Evolutionary conservation across 2,797 vertebrate genomes (phyloP).

Genomic region (Phoebastria nigripes): DNA sequence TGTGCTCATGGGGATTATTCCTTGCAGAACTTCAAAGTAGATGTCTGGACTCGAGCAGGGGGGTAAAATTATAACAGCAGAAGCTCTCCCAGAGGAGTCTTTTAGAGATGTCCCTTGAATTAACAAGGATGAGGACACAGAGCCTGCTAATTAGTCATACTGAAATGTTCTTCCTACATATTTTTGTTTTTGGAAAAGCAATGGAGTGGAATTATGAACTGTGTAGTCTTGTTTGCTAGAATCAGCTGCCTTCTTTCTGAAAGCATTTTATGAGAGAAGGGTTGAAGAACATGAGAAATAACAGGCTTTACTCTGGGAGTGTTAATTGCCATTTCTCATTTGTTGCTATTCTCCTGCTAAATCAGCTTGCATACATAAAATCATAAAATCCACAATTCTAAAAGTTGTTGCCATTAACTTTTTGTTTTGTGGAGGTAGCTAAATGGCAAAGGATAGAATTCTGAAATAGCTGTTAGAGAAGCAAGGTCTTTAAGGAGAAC

Average conservation of each 20-base stretch:
- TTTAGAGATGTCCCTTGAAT: conserved; percentile 15
- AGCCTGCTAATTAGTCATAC: conserved; percentile 41
- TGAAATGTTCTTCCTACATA: conserved; percentile 55
- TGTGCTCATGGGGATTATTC: neutral
- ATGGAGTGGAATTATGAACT: conserved; percentile 38
- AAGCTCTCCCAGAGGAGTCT: neutral
- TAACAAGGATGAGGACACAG: conserved; percentile 26
- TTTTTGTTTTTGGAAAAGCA: conserved; percentile 60
- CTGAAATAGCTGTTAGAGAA: neutral
- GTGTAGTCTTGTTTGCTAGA: conserved; percentile 50
- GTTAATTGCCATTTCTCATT: conserved; percentile 67
- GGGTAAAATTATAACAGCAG: neutral
- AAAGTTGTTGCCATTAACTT: conserved; percentile 56
- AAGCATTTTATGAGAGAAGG: conserved; percentile 40
- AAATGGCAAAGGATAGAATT: conserved; percentile 5
- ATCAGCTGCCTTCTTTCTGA: conserved; percentile 64
- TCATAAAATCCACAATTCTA: conserved; percentile 39
- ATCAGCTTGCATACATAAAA: conserved; percentile 65
- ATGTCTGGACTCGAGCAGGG: neutral
- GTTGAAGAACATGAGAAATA: conserved; percentile 57
- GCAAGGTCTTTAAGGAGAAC: neutral
- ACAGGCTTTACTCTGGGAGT: conserved; percentile 35
- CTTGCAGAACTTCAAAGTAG: neutral
- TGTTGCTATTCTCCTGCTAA: conserved; percentile 62
- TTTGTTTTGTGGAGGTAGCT: conserved; percentile 43